Evolutionary conservation across 2,888 invertebrate genomes (phyloP), one percentile per base, ranked within the genome.

Genomic region (Epinotia nisella): DNA sequence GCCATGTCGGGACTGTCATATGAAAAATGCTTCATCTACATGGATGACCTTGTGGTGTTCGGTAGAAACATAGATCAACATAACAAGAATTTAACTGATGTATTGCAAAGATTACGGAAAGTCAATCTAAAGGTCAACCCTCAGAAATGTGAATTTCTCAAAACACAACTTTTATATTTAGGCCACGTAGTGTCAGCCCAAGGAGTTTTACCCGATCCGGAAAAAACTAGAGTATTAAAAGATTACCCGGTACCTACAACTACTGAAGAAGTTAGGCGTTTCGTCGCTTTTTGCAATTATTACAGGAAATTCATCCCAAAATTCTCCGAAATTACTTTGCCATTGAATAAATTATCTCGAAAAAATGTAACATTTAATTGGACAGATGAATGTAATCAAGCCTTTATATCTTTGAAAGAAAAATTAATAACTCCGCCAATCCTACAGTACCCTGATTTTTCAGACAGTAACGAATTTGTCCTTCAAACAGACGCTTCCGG

Each of bases 101-200:
- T 59, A 3, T 59, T 59, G 2, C 15, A n/a, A 15, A 35, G 58
- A 7, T 35, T 35, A 71, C 59, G 39, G 1, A 39, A 39, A 5
- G 39, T 39, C 1, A 39, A 39, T 11, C 3, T 39, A 11, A 39
- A 39, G 11, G 11, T 39, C 39, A 39, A 39, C 5, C 39, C 39
- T 11, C 39, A 39, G 3, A 39, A 39, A 39, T 66, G 72, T 61
- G 45, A 60, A 45, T 72, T 72, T 45, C n/a, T 72, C 29, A 66
- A 67, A 55, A 72, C 67, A 61, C 39, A 71, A 56, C 51, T 72
- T 4, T 41, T 72, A 3, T 72, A 72, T 21, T 51, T 72, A 59
- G 72, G 72, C 13, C 72, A 67, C 29, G 19, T 61, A 39, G 61
- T 61, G 13, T 61, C 61, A 15, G 17, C 24, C 19, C 49, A 60